Conservation (phyloP, 1,140 invertebrate genomes). For the Papilio dardanus region DNA sequence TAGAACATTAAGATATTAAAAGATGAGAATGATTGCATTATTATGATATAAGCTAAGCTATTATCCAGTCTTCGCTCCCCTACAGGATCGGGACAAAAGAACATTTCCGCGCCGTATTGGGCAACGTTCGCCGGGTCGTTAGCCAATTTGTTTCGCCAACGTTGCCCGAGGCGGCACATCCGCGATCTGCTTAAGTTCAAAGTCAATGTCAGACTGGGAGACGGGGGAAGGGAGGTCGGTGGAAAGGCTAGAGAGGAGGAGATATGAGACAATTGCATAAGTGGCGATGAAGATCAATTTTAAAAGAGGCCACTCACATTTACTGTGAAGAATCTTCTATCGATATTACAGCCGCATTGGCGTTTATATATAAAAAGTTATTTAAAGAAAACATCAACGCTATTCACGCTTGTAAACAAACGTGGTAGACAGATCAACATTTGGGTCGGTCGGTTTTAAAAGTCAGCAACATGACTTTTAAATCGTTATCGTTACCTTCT, state of each 20-base stretch:
- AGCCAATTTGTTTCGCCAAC: slow-evolving; percentile 39
- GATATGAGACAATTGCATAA: slow-evolving; percentile 31
- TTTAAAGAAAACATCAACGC: not conserved
- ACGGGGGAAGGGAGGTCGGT: not conserved
- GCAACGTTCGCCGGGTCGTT: slow-evolving; percentile 3
- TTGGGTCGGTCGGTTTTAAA: too few species aligned
- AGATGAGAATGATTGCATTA: too few species aligned
- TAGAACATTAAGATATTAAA: too few species aligned
- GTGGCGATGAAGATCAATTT: slow-evolving; percentile 13
- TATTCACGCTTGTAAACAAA: too few species aligned
- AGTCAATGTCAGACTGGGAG: slow-evolving; percentile 54
- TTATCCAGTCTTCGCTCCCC: too few species aligned
- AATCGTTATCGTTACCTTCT: not conserved
- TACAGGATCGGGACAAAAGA: slow-evolving; percentile 5
- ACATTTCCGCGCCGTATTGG: slow-evolving; percentile 18
- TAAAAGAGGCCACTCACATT: not conserved
- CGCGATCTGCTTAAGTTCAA: slow-evolving; percentile 51
- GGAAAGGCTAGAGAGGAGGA: not conserved
- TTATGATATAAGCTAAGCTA: too few species aligned
- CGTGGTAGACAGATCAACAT: too few species aligned
- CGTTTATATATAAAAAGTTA: not conserved
- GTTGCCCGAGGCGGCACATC: slow-evolving; percentile 38
- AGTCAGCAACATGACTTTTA: not conserved
- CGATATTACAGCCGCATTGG: not conserved
- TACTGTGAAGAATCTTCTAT: not conserved